Percentiles rank a stretch among this genome's conserved stretches.
phyloP scores from a whole-genome alignment of 2,113 vertebrate species.

The Barnardius zonarius region DNA sequence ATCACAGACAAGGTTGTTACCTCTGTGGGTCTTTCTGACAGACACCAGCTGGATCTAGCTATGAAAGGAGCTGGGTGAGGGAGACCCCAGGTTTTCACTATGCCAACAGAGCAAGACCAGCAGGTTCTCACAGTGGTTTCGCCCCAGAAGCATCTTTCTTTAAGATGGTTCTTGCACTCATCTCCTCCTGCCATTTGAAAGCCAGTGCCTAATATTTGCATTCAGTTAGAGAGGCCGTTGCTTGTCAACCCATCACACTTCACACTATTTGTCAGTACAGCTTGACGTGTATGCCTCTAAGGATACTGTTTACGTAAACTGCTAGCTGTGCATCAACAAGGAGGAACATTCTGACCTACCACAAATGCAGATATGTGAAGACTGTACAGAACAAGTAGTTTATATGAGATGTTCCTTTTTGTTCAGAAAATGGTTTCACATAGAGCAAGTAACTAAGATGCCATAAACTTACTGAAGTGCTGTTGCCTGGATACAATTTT shows the following conservation, averaged over 20 bases:
- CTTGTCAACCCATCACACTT: neutral
- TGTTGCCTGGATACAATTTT: neutral
- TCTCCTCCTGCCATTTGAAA: neutral
- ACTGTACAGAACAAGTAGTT: neutral
- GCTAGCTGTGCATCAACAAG: neutral
- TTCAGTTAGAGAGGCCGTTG: neutral
- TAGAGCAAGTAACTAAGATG: neutral
- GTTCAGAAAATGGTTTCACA: neutral
- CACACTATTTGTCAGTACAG: neutral
- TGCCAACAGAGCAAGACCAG: neutral
- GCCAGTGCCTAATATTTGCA: neutral
- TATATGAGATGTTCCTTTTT: neutral
- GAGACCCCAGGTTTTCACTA: neutral
- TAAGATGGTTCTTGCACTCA: neutral
- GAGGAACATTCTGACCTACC: neutral
- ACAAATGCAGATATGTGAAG: neutral
- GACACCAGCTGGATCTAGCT: neutral
- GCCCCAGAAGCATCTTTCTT: neutral
- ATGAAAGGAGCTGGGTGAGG: neutral
- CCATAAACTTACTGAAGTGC: neutral
- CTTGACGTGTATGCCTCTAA: rapidly evolving
- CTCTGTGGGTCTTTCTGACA: rapidly evolving
- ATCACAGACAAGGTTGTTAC: neutral
- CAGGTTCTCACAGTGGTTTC: rapidly evolving
- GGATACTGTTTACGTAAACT: neutral